Conservation (phyloP, 2,888 invertebrate species). For the Clostera curtula region DNA sequence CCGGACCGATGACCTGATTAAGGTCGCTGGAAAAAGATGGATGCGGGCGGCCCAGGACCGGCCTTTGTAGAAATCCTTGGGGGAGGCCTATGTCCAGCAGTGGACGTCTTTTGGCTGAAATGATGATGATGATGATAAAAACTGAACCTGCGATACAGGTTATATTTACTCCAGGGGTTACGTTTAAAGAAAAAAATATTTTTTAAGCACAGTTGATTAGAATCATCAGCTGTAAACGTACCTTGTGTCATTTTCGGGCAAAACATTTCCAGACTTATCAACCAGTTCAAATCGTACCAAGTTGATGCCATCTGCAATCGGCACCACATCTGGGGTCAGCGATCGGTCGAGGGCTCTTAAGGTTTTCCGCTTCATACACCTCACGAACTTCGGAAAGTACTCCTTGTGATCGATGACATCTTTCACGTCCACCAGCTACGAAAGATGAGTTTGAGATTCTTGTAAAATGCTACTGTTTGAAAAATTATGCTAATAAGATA, state of each 20-base stretch:
- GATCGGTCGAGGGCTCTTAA: constrained; percentile 76
- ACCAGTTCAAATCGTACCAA: constrained; percentile 72
- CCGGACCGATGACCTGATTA: too few relatives aligned
- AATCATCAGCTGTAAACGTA: constrained; percentile 15
- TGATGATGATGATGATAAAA: too few relatives aligned
- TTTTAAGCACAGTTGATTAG: neutral
- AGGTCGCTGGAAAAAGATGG: too few relatives aligned
- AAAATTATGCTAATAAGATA: constrained; percentile 4
- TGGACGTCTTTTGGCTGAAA: too few relatives aligned
- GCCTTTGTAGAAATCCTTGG: too few relatives aligned
- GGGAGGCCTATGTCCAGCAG: too few relatives aligned
- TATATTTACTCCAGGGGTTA: too few relatives aligned
- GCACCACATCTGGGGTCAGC: constrained; percentile 76
- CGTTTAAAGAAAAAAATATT: neutral
- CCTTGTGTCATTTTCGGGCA: constrained; percentile 58
- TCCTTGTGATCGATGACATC: constrained; percentile 62
- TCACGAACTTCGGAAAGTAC: constrained; percentile 61
- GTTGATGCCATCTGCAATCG: constrained; percentile 77
- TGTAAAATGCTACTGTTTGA: constrained; percentile 3
- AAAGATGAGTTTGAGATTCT: constrained; percentile 8
- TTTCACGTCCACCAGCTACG: constrained; percentile 56
- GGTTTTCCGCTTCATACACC: constrained; percentile 71
- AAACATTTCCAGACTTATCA: constrained; percentile 52
- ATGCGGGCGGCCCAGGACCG: too few relatives aligned
- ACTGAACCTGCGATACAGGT: too few relatives aligned